Evolutionary conservation across 2,888 invertebrate genomes (phyloP), one percentile per base, ranked within the genome.

Genomic region (Tiliacea aurago): DNA sequence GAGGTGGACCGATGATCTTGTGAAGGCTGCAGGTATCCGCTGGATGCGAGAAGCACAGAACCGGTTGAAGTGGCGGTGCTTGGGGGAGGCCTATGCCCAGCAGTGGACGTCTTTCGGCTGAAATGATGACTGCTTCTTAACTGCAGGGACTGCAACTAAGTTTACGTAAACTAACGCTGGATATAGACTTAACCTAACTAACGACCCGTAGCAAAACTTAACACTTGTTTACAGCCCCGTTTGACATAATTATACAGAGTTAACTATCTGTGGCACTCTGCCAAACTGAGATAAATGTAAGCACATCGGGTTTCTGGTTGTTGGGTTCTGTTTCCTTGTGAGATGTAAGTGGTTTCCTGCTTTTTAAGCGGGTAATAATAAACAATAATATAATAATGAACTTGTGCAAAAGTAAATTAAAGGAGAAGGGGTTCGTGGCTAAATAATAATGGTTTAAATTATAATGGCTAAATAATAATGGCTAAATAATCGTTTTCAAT

Each of bases 231-330:
- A 33, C 79, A 56, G 18, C 20, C 20, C 13, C 33, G 49, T 78
- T 78, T 63, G 62, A 78, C 79, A 73, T 66, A 20, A 78, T 78
- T 73, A 73, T 43, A n/a, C 45, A 20, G 70, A 33, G 59, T 73
- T 41, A 23, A 56, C 47, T 13, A 13, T 47, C 53, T 15, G 13
- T 73, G 77, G 77, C 79, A 58, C 15, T 20, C 10, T 33, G 79
- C 79, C 77, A 79, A 79, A 58, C 23, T 37, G 11, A 63, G 72
- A 64, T 53, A 65, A 64, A 71, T 76, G 72, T 78, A 64, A 71
- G 51, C 47, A 78, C 70, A 37, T 70, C 62, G 33, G 45, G 33
- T 55, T 76, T 69, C 49, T 58, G 76, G 45, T 77, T n/a, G 70
- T 76, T 45, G 18, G 10, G 18, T 56, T 1, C 18, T 20, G 55